phyloP scores from a whole-genome alignment of 1,140 invertebrate genomes.

The Harlomillsia oculata region DNA sequence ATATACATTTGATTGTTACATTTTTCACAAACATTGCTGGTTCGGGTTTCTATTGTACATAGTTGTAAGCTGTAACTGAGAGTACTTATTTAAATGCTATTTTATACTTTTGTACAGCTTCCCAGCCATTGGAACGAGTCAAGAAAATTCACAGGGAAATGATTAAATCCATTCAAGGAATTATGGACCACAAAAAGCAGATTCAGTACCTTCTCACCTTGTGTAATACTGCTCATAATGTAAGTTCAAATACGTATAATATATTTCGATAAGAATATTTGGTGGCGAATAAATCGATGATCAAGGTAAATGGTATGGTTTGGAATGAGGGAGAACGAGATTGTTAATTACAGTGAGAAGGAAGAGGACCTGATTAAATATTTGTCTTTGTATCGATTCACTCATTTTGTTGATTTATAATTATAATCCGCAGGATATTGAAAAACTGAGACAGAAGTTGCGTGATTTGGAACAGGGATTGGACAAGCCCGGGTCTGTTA shows the following conservation, averaged over 20 bases:
- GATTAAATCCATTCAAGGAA: constrained; percentile 19
- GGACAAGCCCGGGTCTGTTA: not conserved
- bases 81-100: not conserved
- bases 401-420: constrained; percentile 1
- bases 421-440: constrained; percentile 11
- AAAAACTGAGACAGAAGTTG: constrained; percentile 12
- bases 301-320: not conserved
- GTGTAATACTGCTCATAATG: constrained; percentile 23
- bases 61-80: not conserved
- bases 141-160: constrained; percentile 26
- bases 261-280: too few relatives aligned
- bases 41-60: too few relatives aligned
- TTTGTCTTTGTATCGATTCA: not conserved
- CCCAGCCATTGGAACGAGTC: constrained; percentile 13
- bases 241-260: not conserved
- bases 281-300: too few relatives aligned
- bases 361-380: too few relatives aligned
- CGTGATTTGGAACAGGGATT: not conserved
- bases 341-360: too few relatives aligned
- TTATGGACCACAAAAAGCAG: constrained; percentile 17
- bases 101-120: constrained; percentile 17
- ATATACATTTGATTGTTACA: not conserved
- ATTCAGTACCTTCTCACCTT: constrained; percentile 23
- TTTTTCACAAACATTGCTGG: not conserved
- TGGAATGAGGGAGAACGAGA: too few relatives aligned